These are phyloP conservation scores for Tragopan temminckii DNA, from an alignment of 2,797 vertebrate species.

Conservation along the genomic window DNA sequence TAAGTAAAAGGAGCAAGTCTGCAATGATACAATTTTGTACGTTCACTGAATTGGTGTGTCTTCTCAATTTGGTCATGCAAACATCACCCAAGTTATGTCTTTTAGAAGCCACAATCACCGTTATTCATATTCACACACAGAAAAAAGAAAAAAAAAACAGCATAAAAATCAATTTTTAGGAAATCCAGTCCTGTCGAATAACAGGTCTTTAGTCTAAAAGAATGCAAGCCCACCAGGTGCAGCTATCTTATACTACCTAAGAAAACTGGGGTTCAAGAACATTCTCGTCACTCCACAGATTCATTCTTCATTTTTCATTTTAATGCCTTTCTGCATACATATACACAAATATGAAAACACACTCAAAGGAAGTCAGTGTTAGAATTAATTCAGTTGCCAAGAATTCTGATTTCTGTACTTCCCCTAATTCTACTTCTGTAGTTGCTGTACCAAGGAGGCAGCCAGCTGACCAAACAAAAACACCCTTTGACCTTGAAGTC, in stretches of 20 bases:
- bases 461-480: not conserved
- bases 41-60: not conserved
- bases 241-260: not conserved
- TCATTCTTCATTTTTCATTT: not conserved
- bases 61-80: not conserved
- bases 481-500: not conserved
- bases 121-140: not conserved
- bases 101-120: not conserved
- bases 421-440: not conserved
- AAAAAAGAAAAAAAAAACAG: no score
- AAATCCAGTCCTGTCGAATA: not conserved
- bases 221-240: not conserved
- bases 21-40: not conserved
- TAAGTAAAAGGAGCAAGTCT: not conserved
- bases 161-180: not conserved
- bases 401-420: not conserved
- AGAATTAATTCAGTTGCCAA: not conserved
- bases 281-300: not conserved
- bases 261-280: not conserved
- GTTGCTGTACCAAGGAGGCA: not conserved
- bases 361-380: not conserved
- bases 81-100: not conserved
- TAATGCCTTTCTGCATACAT: not conserved
- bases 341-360: not conserved
- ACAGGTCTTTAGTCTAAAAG: not conserved